These are phyloP conservation scores for Paracentrotus lividus DNA, from an alignment of 53 echinoderm and acorn worm species.

Conservation along the genomic window DNA sequence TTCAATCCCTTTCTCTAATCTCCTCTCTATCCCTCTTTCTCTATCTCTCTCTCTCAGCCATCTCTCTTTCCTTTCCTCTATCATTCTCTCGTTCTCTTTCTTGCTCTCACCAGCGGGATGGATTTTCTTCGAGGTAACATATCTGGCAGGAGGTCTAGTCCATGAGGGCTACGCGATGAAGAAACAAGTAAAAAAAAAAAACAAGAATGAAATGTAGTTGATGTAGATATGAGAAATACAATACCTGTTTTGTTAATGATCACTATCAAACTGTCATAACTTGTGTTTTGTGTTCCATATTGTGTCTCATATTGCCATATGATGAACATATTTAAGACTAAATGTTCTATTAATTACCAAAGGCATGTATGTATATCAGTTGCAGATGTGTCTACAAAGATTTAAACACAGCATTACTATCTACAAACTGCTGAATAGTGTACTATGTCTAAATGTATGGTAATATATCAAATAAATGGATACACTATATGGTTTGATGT, in stretches of 20 bases:
- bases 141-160: constrained; percentile 89
- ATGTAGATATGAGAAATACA: background rate
- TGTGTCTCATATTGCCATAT: background rate
- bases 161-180: constrained; percentile 68
- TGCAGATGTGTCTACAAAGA: background rate
- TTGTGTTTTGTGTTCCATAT: no score
- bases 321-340: background rate
- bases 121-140: constrained; percentile 91
- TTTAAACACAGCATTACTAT: background rate
- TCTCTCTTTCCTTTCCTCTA: background rate
- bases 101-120: constrained; percentile 92
- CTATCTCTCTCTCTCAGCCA: background rate
- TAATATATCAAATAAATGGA: background rate
- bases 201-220: constrained; percentile 1
- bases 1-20: background rate
- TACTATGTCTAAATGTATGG: constrained; percentile 21
- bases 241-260: no score
- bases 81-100: background rate
- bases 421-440: background rate
- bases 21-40: background rate
- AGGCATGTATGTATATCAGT: background rate
- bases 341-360: background rate
- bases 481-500: no score
- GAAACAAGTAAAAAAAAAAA: constrained; percentile 1
- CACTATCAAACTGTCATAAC: no score